Evolutionary conservation across 92 coral and sea anemone species (phyloP).

Genomic region (Diadumene lineata): DNA sequence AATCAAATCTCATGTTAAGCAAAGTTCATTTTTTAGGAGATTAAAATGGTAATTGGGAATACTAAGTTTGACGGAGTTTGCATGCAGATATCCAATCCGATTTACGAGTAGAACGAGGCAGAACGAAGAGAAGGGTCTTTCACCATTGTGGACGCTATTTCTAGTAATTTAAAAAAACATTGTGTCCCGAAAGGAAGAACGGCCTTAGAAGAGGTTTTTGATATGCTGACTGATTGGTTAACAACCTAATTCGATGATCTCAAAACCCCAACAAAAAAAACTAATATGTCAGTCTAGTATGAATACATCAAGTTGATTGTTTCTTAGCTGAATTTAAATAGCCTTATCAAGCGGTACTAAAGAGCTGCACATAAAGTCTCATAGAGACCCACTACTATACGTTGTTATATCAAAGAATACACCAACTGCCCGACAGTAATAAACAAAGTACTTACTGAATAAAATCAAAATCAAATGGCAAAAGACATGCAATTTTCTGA

Average conservation of each 20-base stretch:
- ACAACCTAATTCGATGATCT: constrained; percentile 26
- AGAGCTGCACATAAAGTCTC: background rate
- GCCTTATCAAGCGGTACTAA: constrained; percentile 7
- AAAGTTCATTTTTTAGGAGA: background rate
- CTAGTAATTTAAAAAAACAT: constrained; percentile 17
- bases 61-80: no score
- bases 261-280: constrained; percentile 8
- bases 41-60: background rate
- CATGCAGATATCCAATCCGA: no score
- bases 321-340: constrained; percentile 13
- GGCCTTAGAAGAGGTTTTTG: constrained; percentile 5
- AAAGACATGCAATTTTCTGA: background rate
- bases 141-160: constrained; percentile 1
- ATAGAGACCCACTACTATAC: constrained; percentile 3
- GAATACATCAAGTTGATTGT: constrained; percentile 15
- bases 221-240: constrained; percentile 25
- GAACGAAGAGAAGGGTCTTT: constrained; percentile 13
- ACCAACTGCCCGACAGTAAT: background rate
- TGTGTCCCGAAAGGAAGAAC: background rate
- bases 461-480: background rate
- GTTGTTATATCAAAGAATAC: background rate
- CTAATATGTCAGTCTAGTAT: constrained; percentile 13
- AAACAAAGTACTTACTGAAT: background rate
- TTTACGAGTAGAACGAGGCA: no score
- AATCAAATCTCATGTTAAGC: background rate